Evolutionary conservation across 2,797 vertebrate species (phyloP), one percentile per base, ranked within the genome.

Genomic region (Dromococcyx pavoninus): DNA sequence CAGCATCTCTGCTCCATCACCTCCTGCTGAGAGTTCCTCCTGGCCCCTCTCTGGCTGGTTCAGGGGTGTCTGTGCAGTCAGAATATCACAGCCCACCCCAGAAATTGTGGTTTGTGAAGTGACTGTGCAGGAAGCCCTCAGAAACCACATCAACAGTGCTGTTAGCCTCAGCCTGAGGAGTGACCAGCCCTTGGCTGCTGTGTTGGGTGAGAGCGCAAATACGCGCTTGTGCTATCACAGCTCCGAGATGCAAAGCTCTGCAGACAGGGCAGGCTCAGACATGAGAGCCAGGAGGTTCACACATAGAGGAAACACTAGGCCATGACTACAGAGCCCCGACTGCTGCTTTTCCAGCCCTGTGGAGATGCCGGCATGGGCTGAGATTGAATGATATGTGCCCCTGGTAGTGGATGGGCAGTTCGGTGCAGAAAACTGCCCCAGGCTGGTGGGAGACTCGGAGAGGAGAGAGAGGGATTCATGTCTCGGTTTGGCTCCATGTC

Each of bases 231-330:
- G 33, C 89, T 88, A 13, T 84, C 28, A 0, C 3, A 2, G 91
- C 57, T 56, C 74, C 0, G 4, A 17, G 78, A 33, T 25, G 61
- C 57, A 91, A 71, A 91, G 91, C 83, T 35, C 73, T 78, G 92
- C 88, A 95, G 86, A 77, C 50, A 30, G 82, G 94, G 83, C 91
- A 90, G 88, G 86, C 94, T 95, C 84, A 95, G 88, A 58, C 86
- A 91, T 0, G 86, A 95, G 93, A 69, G 66, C 61, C 1, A 0
- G 46, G 71, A 93, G 71, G 51, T 93, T 93, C 30, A 10, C 74
- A 57, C 56, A 4, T 2, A 39, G 86, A 61, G 76, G 11, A 2
- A 1, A 51, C 53, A 44, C 79, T 67, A 73, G 41, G 57, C 53
- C 77, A 1, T 0, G 15, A 32, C 66, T 94, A 70, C 23, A 6